A percentile compares a stretch with the other conserved stretches of the same genome.
These are phyloP conservation scores for Drusus annulatus DNA, from an alignment of 1,140 invertebrate genomes.

Conservation along the genomic window DNA sequence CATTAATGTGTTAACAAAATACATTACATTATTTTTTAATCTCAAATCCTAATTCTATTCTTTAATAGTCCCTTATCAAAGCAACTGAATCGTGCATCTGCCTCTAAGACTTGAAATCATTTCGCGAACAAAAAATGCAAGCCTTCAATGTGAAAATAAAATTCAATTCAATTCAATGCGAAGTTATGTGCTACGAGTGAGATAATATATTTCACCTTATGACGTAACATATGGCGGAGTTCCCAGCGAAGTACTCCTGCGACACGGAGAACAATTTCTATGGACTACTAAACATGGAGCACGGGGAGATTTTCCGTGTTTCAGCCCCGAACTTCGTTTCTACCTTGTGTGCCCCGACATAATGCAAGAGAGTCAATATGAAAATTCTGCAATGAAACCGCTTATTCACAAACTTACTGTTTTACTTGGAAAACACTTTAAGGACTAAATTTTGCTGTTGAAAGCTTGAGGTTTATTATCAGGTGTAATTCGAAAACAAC, in stretches of 20 bases:
- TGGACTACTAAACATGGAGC: conserved; percentile 23
- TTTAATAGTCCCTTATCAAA: too few relatives aligned
- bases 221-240: not conserved
- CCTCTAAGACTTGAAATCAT: too few relatives aligned
- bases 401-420: too few relatives aligned
- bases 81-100: too few relatives aligned
- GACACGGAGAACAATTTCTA: conserved; percentile 39
- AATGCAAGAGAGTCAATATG: conserved; percentile 5
- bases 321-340: not conserved
- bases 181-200: not conserved
- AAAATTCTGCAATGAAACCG: too few relatives aligned
- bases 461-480: too few relatives aligned
- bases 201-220: conserved; percentile 28
- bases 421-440: too few relatives aligned
- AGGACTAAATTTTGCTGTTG: too few relatives aligned
- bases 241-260: not conserved
- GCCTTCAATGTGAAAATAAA: conserved; percentile 11
- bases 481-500: too few relatives aligned
- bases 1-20: too few relatives aligned
- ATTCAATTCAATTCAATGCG: conserved; percentile 2
- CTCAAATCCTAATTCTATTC: too few relatives aligned
- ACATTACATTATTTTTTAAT: too few relatives aligned
- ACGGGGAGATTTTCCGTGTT: conserved; percentile 25
- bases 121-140: not conserved
- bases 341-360: conserved; percentile 3